Percentiles rank a stretch among this genome's conserved stretches.
Evolutionary conservation across 2,888 invertebrate species (phyloP).

Genomic region (Lasioglossum figueresi): DNA sequence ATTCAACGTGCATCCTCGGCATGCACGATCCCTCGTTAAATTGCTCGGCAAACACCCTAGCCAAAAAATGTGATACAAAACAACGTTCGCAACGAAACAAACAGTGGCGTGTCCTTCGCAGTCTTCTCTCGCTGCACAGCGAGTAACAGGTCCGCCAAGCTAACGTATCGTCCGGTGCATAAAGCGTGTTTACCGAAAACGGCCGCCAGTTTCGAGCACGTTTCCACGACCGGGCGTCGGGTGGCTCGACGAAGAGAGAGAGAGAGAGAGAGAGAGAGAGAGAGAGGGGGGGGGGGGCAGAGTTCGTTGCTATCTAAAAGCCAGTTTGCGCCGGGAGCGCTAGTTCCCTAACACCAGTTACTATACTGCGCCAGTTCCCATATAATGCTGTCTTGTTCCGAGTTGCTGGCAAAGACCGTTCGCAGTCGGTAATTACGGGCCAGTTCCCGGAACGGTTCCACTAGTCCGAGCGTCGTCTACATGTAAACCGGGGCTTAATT

Average conservation of each 20-base stretch:
- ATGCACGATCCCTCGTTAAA: no score
- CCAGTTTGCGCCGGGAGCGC: constrained; percentile 31
- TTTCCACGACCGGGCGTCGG: constrained; percentile 19
- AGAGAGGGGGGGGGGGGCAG: not conserved
- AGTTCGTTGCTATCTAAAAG: constrained; percentile 40
- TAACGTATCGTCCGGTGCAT: not conserved
- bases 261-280: not conserved
- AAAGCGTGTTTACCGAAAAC: not conserved
- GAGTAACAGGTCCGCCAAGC: not conserved
- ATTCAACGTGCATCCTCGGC: no score
- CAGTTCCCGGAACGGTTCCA: constrained; percentile 56
- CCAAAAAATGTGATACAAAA: no score
- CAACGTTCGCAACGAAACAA: no score
- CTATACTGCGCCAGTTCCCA: constrained; percentile 24
- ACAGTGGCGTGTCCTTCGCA: not conserved
- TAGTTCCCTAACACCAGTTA: constrained; percentile 24
- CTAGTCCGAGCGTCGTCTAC: constrained; percentile 33
- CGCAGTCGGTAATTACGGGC: constrained; percentile 53
- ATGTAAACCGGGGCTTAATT: constrained; percentile 56
- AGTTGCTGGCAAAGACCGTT: constrained; percentile 50
- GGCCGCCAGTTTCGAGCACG: constrained; percentile 11
- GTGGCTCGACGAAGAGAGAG: not conserved
- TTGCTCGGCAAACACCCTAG: no score
- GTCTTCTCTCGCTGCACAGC: not conserved
- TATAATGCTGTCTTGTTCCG: constrained; percentile 49